phyloP scores from a whole-genome alignment of 2,113 vertebrate genomes.

The Muntiacus muntjak region DNA sequence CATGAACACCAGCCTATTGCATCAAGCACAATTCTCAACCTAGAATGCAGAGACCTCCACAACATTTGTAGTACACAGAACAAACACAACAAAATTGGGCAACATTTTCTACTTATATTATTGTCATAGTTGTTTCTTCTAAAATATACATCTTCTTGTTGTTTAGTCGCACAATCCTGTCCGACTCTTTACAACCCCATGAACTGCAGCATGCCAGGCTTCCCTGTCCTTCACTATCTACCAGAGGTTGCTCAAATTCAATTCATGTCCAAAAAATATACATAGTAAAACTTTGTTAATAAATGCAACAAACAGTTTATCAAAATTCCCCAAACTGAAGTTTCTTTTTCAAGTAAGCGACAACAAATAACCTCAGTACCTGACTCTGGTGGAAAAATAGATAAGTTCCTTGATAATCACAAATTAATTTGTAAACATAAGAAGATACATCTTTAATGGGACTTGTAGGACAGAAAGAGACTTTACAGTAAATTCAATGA shows the following conservation, averaged over 20 bases:
- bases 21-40: conserved; percentile 1
- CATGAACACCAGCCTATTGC: neutral
- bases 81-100: neutral
- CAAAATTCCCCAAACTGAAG: neutral
- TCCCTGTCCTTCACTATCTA: neutral
- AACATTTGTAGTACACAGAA: neutral
- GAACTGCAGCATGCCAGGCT: neutral
- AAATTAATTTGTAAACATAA: conserved; percentile 19
- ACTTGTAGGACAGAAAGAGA: neutral
- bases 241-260: neutral
- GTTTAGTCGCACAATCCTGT: neutral
- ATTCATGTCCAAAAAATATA: neutral
- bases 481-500: neutral
- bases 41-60: neutral
- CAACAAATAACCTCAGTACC: neutral
- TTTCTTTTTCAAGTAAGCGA: conserved; percentile 38
- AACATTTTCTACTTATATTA: neutral
- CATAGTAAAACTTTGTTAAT: neutral
- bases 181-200: neutral
- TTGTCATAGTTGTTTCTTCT: neutral
- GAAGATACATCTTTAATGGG: neutral
- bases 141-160: neutral
- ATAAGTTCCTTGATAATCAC: neutral
- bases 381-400: neutral
- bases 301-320: conserved; percentile 1